Conservation (phyloP, 1,140 invertebrate genomes). For the Meloidogyne floridensis region DNA sequence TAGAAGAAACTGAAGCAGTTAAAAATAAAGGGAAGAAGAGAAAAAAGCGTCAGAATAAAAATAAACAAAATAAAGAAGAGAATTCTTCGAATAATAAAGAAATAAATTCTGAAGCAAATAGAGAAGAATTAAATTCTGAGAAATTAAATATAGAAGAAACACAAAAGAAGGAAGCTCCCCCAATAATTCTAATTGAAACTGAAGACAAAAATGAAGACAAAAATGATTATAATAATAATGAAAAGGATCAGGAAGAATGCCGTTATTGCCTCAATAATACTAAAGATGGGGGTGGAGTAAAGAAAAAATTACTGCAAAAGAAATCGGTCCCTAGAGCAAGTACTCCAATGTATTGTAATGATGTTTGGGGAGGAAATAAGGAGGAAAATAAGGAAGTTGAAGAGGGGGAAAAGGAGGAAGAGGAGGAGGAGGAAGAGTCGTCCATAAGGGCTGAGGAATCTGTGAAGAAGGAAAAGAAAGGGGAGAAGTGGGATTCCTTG, state of each 20-base stretch:
- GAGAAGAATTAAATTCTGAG: not conserved
- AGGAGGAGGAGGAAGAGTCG: not conserved
- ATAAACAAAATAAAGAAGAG: slow-evolving; percentile 2
- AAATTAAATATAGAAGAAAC: not conserved
- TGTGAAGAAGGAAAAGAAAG: too few relatives aligned
- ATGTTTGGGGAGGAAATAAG: not conserved
- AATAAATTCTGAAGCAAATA: not conserved
- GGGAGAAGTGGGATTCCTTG: too few relatives aligned
- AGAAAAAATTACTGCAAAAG: slow-evolving; percentile 29
- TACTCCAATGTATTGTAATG: slow-evolving; percentile 11
- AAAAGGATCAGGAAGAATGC: slow-evolving; percentile 9
- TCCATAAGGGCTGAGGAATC: not conserved
- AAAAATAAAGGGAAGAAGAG: slow-evolving; percentile 28
- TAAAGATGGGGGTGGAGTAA: slow-evolving; percentile 17
- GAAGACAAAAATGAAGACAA: not conserved
- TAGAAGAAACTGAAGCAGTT: not conserved
- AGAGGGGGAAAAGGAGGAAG: slow-evolving; percentile 12
- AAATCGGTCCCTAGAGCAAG: not conserved
- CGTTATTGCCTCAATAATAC: too few relatives aligned
- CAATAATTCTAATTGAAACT: not conserved
- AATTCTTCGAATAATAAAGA: not conserved
- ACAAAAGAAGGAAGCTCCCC: not conserved
- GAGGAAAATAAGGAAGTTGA: slow-evolving; percentile 5
- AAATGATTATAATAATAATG: not conserved
- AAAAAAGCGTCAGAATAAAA: slow-evolving; percentile 18